Base-by-base conservation (phyloP, 2,888 invertebrate genomes). In the Eupithecia inturbata region DNA sequence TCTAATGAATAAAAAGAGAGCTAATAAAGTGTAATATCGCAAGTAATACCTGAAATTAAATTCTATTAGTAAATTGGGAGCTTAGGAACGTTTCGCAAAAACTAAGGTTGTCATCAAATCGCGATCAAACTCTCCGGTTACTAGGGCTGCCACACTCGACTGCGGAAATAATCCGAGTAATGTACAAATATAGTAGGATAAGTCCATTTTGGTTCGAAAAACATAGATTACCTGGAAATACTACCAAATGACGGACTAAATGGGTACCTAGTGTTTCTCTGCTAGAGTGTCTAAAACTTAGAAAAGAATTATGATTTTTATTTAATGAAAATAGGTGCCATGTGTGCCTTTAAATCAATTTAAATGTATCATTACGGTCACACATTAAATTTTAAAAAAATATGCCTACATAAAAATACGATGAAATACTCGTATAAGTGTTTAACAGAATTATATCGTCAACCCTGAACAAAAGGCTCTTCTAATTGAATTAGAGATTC, bases 401-500 rank as follows among this genome's bases (percentile, higher is more conserved):
- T n/a, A n/a, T 49, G 49, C 5, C 19, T 49, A 16, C 16, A 41
- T 45, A 45, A 49, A 49, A 53, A 53, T 22, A 53, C 49, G n/a
- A 22, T 22, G 4, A 49, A 7, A 49, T 49, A 49, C 0, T 36
- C 10, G 10, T 36, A 9, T 36, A 45, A 45, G 5, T 31, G 19
- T 31, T 19, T 12, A 66, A 26, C 66, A 0, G 16, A 66, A n/a
- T 39, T 36, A 1, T 26, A 7, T 22, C n/a, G 39, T 22, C 78
- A 79, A 22, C 79, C 79, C 79, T 80, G 14, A 36, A 45, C 14
- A 71, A 72, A 69, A 66, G 64, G 60, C 41, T 36, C 41, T 26
- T 76, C 83, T 89, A 91, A 91, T 90, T 90, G 84, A 90, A 90
- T 91, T 89, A 90, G 80, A 85, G 81, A 84, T 89, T 88, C 84